Percentiles rank a stretch among this genome's conserved stretches.
phyloP scores from a whole-genome alignment of 2,888 invertebrate species.

The Drosophila quinaria region DNA sequence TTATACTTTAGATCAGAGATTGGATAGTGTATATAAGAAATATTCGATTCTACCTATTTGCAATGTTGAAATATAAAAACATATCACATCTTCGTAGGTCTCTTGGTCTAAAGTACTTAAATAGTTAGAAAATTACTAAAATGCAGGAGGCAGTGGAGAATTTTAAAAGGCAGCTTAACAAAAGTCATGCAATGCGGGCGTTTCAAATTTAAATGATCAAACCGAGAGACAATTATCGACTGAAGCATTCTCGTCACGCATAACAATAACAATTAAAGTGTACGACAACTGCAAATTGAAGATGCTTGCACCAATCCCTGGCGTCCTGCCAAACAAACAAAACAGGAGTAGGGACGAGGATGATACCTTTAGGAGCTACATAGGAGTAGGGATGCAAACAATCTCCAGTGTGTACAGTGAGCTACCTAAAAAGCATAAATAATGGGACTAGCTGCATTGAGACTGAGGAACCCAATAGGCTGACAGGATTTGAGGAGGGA shows the following conservation, averaged over 20 bases:
- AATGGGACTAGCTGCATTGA: slow-evolving; percentile 50
- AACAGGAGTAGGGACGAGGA: slow-evolving; percentile 5
- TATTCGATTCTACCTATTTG: too few species aligned
- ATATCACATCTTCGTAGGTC: background rate
- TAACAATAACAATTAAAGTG: slow-evolving; percentile 81
- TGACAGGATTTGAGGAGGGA: background rate
- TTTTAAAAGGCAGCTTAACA: slow-evolving; percentile 5
- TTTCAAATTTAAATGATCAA: slow-evolving; percentile 34
- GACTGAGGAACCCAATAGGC: background rate
- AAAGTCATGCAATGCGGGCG: slow-evolving; percentile 15
- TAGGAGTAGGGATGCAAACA: slow-evolving; percentile 32
- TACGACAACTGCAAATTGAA: slow-evolving; percentile 82
- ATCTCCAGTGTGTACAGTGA: slow-evolving; percentile 33
- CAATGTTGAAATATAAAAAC: background rate
- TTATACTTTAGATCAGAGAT: too few species aligned
- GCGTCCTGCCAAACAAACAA: slow-evolving; percentile 33
- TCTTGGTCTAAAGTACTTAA: background rate
- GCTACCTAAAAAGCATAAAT: slow-evolving; percentile 78
- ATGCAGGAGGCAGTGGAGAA: slow-evolving; percentile 26
- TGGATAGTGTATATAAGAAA: too few species aligned
- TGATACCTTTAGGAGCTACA: slow-evolving; percentile 3
- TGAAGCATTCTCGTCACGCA: slow-evolving; percentile 44
- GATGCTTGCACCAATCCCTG: slow-evolving; percentile 60
- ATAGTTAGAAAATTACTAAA: background rate
- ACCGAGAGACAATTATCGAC: slow-evolving; percentile 65